Evolutionary conservation across 2,113 vertebrate genomes (phyloP).

Genomic region (Chamaea fasciata): DNA sequence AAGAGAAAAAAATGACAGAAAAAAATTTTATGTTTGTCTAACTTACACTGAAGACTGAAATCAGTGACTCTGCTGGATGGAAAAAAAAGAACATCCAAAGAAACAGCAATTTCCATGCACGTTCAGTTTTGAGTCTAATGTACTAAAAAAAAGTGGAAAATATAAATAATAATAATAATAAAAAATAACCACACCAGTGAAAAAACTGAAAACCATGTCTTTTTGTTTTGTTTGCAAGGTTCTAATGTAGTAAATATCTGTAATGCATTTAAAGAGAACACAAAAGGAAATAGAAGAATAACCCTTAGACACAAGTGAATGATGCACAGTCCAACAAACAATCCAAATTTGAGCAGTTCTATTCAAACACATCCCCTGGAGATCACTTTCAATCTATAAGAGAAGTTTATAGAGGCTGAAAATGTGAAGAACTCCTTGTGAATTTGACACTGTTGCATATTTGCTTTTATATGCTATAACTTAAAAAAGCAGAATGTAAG

Average conservation of each 20-base stretch:
- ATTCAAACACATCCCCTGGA: not conserved
- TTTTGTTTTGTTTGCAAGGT: not conserved
- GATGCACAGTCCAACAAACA: not conserved
- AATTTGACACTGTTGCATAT: not conserved
- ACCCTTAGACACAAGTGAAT: not conserved
- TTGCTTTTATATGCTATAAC: not conserved
- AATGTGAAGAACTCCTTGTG: not conserved
- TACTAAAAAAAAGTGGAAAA: not conserved
- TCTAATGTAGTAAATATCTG: not conserved
- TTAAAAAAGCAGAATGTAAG: not conserved
- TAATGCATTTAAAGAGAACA: not conserved
- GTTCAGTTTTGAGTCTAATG: not conserved
- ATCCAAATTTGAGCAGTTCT: not conserved
- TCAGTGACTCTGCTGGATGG: not conserved
- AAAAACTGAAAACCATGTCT: fast-evolving
- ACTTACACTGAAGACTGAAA: not conserved
- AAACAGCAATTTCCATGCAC: not conserved
- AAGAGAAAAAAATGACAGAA: not conserved
- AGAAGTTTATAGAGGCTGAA: not conserved
- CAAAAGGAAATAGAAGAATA: not conserved
- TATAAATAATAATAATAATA: not conserved
- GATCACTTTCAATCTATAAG: not conserved
- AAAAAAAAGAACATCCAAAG: not conserved
- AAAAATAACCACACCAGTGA: fast-evolving
- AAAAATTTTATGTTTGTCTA: not conserved